Base-by-base conservation (phyloP, 2,888 invertebrate genomes). In the Oxyscelio sp. region DNA sequence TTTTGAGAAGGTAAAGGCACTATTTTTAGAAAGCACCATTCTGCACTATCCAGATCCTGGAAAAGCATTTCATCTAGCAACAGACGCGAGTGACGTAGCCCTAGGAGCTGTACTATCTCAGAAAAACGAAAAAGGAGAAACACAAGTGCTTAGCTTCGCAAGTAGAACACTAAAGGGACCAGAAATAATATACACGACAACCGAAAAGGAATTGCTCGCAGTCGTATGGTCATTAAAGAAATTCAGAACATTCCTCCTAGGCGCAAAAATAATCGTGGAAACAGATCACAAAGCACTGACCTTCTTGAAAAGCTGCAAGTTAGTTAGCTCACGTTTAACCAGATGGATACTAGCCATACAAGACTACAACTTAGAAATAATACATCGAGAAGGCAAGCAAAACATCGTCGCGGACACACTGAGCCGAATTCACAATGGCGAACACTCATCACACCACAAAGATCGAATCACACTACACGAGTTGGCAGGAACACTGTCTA, bases 281-380 rank as follows among this genome's bases (percentile, higher is more conserved):
- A 63, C 24, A 11, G 63, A 63, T n/a, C 63, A 63, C 21, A 63
- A 45, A n/a, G 59, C 45, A 0, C 8, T 63, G 11, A 63, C 63
- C 24, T 63, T 63, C 21, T 27, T 63, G 13, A 63, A 63, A 27
- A 13, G 21, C 1, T 45, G 21, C 11, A 45, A 48, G 24, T 21
- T 63, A 1, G n/a, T 17, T 19, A 63, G 24, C n/a, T 27, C 24
- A 3, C 63, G 63, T 2, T n/a, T 63, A n/a, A 27, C 45, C 15
- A 45, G 63, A 24, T 45, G 63, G 63, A 45, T 45, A 8, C 17
- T 63, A 19, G n/a, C n/a, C 1, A 22, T 63, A 2, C 63, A 63
- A 19, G 31, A 48, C n/a, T 45, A 63, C 13, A 45, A 31, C 11
- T n/a, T 63, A 6, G 3, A 34, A 34, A 38, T 58, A 19, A 6